Percentiles rank a stretch among this genome's conserved stretches.
Evolutionary conservation across 2,888 invertebrate genomes (phyloP).

Genomic region (Agonum fuliginosum): DNA sequence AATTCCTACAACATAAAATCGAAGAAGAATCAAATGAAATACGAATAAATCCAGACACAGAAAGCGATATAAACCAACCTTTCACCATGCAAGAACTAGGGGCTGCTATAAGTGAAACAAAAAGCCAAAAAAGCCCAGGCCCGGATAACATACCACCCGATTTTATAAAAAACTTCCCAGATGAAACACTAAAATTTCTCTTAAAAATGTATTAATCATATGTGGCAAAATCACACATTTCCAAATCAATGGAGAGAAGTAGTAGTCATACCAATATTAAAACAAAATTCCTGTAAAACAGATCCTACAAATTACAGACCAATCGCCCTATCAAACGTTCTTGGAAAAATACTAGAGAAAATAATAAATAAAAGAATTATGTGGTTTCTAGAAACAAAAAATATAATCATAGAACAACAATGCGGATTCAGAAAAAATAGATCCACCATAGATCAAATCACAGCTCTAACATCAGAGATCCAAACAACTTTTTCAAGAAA

Average conservation of each 20-base stretch:
- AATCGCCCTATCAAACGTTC: not conserved
- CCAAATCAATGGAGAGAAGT: not conserved
- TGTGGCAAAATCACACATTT: not conserved
- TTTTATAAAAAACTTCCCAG: not conserved
- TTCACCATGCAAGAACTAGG: not conserved
- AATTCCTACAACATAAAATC: not conserved
- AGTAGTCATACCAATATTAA: not conserved
- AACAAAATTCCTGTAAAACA: not conserved
- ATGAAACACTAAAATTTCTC: not conserved
- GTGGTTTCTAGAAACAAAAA: not conserved
- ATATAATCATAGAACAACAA: not conserved
- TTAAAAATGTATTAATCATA: not conserved
- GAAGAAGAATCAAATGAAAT: not conserved
- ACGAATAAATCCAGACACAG: not conserved
- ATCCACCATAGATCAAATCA: no score
- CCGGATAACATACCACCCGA: not conserved
- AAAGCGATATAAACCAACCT: not conserved
- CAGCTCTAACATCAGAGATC: no score
- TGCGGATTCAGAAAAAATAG: no score
- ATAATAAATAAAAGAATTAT: not conserved
- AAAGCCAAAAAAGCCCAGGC: not conserved
- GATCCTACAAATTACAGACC: not conserved
- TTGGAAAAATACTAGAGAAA: not conserved
- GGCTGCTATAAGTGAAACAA: not conserved
- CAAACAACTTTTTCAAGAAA: no score